Conservation (phyloP, 2,113 vertebrate species). For the Sapayoa aenigma region DNA sequence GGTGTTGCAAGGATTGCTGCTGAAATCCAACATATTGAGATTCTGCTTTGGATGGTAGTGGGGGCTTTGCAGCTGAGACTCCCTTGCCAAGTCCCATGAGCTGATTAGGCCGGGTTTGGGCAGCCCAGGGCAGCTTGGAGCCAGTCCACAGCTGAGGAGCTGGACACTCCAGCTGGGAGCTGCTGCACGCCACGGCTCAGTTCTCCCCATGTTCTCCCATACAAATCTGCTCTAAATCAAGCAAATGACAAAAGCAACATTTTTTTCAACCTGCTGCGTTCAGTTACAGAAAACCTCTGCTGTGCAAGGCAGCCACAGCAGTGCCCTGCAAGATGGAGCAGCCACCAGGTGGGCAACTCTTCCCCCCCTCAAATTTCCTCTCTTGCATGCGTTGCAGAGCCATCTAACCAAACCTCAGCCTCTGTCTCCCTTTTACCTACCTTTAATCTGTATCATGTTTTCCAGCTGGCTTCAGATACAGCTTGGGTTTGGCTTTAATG, state of each 20-base stretch:
- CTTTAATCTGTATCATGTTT: neutral
- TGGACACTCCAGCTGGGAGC: rapidly evolving
- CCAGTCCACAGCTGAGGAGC: neutral
- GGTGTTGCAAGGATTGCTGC: neutral
- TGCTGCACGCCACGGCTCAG: rapidly evolving
- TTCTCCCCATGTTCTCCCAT: neutral
- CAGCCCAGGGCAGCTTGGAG: neutral
- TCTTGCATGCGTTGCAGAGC: rapidly evolving
- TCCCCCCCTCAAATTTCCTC: neutral
- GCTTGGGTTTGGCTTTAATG: neutral
- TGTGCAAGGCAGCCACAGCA: neutral
- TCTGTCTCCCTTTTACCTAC: neutral
- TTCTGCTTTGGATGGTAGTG: neutral
- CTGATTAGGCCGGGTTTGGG: neutral
- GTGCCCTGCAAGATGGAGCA: neutral
- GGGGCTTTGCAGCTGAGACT: neutral
- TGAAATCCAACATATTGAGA: neutral
- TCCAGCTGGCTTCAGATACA: neutral
- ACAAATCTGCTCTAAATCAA: neutral
- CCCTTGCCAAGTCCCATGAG: rapidly evolving
- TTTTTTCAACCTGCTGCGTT: neutral
- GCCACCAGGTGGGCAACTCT: neutral
- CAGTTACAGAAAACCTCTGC: neutral
- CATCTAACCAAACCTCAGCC: neutral
- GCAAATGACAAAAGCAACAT: neutral